Evolutionary conservation across 2,797 vertebrate species (phyloP).

Genomic region (Benthosema pterotum): DNA sequence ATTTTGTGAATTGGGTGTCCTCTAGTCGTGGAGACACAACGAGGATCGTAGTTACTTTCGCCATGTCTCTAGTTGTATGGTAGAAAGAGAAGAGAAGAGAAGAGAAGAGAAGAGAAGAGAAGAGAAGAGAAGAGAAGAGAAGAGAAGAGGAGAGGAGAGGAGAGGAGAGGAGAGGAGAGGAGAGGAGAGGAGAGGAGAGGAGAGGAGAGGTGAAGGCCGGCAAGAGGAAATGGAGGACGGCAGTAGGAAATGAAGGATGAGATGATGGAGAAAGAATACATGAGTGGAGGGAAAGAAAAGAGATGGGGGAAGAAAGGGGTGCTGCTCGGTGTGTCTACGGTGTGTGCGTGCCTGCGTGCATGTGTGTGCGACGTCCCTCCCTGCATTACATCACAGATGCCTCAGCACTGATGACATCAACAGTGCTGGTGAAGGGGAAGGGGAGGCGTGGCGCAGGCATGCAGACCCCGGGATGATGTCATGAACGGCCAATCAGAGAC

Average conservation of each 20-base stretch:
- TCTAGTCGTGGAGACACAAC: too few species aligned
- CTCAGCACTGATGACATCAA: conserved; percentile 78
- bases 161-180: neutral
- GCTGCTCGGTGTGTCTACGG: conserved; percentile 19
- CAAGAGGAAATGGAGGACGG: conserved; percentile 26
- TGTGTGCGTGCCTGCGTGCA: too few species aligned
- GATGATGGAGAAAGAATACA: conserved; percentile 35
- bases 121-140: neutral
- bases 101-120: neutral
- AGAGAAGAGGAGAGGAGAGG: neutral
- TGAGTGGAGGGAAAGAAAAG: conserved; percentile 22
- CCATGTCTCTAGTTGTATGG: neutral
- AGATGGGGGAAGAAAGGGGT: conserved; percentile 37
- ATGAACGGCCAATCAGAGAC: conserved; percentile 72
- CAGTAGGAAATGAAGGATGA: conserved; percentile 19
- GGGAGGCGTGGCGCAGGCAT: conserved; percentile 20
- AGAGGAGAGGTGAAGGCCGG: conserved; percentile 8
- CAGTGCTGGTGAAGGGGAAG: conserved; percentile 34
- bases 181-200: conserved; percentile 31
- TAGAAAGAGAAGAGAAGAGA: neutral
- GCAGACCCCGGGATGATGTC: conserved; percentile 72
- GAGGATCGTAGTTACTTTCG: too few species aligned
- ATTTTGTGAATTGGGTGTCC: too few species aligned
- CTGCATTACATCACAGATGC: conserved; percentile 80
- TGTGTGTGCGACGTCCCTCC: conserved; percentile 54